Evolutionary conservation across 2,888 invertebrate genomes (phyloP), one percentile per base, ranked within the genome.

Genomic region (Andrena fulva): DNA sequence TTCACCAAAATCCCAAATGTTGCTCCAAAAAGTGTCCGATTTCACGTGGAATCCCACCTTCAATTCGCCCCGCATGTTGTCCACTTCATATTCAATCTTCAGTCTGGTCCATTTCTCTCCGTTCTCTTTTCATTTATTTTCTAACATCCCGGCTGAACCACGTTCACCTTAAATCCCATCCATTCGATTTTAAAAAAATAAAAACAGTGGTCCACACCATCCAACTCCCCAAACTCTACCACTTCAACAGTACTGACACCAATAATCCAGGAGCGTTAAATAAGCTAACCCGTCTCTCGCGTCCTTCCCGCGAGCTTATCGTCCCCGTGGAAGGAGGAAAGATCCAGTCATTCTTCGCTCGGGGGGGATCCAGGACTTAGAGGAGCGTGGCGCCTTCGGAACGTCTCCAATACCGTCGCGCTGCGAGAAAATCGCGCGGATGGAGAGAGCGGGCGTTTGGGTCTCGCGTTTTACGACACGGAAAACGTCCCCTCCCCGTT

Each of bases 391-490:
- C 24, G 29, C 48, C 67, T 60, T 27, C 20, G 67, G 70, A 35
- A 54, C 54, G 76, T 67, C 42, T 62, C 48, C 20, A 31, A 81
- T 70, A 42, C 72, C 77, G 60, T 27, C 6, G 74, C 70, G 81
- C 60, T n/a, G 71, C 60, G 74, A 66, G 74, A 75, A 75, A 80
- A 80, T 84, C 80, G 84, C 83, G 72, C 24, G 64, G 64, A 69
- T 35, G 60, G 48, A 56, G 56, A 64, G 54, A 27, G n/a, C 24
- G 2, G 20, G 20, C 52, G 20, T 52, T 20, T 4, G 56, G 56
- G 27, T 56, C 56, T 8, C 56, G 56, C 87, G 89, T 89, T 88
- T 88, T 85, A 88, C 88, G 89, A 86, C 76, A 64, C 70, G 50
- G 74, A 60, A 24, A 52, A 42, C 48, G 48, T 56, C n/a, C 60